phyloP scores from a whole-genome alignment of 2,797 vertebrate genomes.

The Ammospiza maritima region DNA sequence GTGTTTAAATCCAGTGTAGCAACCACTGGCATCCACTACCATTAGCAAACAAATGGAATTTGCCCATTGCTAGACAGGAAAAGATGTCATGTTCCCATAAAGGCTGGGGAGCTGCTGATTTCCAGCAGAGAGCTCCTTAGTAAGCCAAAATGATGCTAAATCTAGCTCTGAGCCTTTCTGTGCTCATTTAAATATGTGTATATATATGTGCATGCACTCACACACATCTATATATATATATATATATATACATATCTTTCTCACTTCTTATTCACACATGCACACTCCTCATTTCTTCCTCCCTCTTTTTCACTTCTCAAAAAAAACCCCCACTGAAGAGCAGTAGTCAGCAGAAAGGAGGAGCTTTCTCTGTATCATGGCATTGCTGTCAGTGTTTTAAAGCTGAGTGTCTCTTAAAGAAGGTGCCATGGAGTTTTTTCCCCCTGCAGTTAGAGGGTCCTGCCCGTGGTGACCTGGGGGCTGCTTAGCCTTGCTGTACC shows the following conservation, averaged over 20 bases:
- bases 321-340: not conserved
- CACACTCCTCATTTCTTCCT: not conserved
- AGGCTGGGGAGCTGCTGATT: not conserved
- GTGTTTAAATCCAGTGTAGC: not conserved
- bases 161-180: not conserved
- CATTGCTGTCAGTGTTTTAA: not conserved
- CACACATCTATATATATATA: accelerated
- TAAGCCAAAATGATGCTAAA: not conserved
- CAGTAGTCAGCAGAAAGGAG: not conserved
- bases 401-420: not conserved
- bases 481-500: not conserved
- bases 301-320: not conserved
- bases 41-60: not conserved
- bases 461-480: not conserved
- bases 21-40: accelerated
- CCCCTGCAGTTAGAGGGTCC: accelerated
- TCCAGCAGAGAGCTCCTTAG: not conserved
- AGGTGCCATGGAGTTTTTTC: not conserved
- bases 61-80: not conserved
- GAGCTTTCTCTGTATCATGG: not conserved
- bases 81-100: not conserved
- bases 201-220: not conserved
- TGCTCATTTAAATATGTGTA: not conserved
- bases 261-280: not conserved
- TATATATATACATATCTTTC: not conserved